phyloP scores from a whole-genome alignment of 2,113 vertebrate genomes.

The Rhea americana region DNA sequence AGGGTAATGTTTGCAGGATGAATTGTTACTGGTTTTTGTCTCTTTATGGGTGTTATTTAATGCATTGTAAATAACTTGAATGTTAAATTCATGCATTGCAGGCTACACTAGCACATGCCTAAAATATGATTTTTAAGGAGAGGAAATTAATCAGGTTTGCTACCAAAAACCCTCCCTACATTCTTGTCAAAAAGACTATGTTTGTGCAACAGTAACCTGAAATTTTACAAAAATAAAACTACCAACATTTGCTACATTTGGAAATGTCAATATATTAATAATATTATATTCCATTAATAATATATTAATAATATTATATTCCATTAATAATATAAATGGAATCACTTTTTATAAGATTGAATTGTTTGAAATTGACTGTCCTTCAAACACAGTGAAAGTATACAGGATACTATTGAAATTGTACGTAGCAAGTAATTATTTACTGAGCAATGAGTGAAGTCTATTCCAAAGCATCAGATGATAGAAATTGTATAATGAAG shows the following conservation, averaged over 20 bases:
- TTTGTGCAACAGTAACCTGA: background rate
- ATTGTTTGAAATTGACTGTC: background rate
- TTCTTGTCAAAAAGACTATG: too few relatives aligned
- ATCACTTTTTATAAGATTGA: background rate
- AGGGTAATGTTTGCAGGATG: background rate
- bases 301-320: background rate
- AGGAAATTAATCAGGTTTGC: background rate
- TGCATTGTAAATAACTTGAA: fast-evolving
- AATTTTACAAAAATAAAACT: background rate
- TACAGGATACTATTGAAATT: background rate
- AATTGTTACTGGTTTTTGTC: background rate
- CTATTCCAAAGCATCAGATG: background rate
- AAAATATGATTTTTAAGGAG: background rate
- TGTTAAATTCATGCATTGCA: background rate
- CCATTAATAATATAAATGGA: background rate
- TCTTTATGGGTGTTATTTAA: background rate
- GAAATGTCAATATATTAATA: too few relatives aligned
- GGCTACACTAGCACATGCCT: background rate
- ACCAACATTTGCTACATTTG: too few relatives aligned
- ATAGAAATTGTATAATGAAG: background rate
- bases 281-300: background rate
- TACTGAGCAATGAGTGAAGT: slow-evolving; percentile 22
- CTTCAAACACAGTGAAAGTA: background rate
- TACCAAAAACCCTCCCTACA: background rate
- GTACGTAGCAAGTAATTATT: background rate